Conservation (phyloP, 2,888 invertebrate genomes). For the Bimastos eiseni region DNA sequence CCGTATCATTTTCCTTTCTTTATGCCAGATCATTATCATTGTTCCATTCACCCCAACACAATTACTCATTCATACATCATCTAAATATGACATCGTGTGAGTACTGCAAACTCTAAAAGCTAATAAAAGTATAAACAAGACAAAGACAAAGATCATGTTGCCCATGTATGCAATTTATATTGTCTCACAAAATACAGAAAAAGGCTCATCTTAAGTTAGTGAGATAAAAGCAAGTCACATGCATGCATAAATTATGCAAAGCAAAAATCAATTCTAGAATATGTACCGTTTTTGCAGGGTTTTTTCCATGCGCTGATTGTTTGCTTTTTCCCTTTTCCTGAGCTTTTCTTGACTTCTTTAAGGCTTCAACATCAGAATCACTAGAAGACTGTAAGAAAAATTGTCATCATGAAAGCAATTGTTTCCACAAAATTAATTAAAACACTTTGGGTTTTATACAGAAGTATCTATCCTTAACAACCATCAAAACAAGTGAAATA, state of each 20-base stretch:
- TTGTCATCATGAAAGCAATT: not conserved
- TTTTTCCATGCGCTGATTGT: not conserved
- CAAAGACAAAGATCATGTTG: not conserved
- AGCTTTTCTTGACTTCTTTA: not conserved
- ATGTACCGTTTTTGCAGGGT: not conserved
- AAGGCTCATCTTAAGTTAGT: not conserved
- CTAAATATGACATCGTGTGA: not conserved
- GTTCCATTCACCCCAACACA: too few species aligned
- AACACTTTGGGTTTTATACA: not conserved
- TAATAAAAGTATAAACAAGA: not conserved
- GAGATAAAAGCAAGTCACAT: not conserved
- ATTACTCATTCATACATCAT: not conserved
- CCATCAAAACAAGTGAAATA: not conserved
- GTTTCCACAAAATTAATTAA: not conserved
- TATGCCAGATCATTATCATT: too few species aligned
- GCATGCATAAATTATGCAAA: not conserved
- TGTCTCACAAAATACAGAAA: not conserved
- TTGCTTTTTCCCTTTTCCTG: constrained; percentile 4
- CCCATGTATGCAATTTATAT: not conserved
- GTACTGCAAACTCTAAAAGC: not conserved
- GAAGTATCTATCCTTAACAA: not conserved
- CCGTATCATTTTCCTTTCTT: too few species aligned
- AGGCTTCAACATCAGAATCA: not conserved
- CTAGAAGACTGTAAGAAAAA: not conserved
- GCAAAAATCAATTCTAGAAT: not conserved